phyloP scores from a whole-genome alignment of 2,113 vertebrate species.

The Todiramphus chloris region DNA sequence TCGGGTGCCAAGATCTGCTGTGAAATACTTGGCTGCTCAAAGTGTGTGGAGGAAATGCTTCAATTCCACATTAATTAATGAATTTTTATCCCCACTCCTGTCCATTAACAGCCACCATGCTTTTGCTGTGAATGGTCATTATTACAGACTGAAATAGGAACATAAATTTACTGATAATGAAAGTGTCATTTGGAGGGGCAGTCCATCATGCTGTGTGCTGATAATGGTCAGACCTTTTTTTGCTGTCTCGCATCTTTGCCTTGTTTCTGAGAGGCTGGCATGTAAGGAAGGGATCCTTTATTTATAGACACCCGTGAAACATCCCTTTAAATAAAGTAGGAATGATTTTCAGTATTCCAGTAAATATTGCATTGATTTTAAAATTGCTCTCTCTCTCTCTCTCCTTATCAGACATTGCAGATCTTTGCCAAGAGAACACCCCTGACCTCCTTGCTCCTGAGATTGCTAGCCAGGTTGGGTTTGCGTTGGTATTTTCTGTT shows the following conservation, averaged over 20 bases:
- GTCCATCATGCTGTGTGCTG: slow-evolving; percentile 82
- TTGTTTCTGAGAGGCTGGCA: slow-evolving; percentile 47
- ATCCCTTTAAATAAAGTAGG: slow-evolving; percentile 44
- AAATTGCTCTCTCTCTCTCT: slow-evolving; percentile 20
- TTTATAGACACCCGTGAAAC: slow-evolving; percentile 49
- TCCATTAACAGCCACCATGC: slow-evolving; percentile 85
- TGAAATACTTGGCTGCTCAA: slow-evolving; percentile 76
- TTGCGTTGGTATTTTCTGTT: not conserved
- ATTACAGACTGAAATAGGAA: slow-evolving; percentile 91
- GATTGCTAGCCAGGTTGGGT: not conserved
- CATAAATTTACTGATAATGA: slow-evolving; percentile 94
- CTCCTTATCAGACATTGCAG: slow-evolving; percentile 47
- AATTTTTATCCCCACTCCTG: slow-evolving; percentile 80
- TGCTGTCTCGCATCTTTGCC: slow-evolving; percentile 64
- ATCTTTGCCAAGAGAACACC: slow-evolving; percentile 22
- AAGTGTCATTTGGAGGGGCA: slow-evolving; percentile 89
- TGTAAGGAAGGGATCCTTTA: slow-evolving; percentile 41
- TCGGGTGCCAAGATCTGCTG: slow-evolving; percentile 72
- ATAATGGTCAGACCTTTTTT: slow-evolving; percentile 71
- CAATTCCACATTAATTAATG: slow-evolving; percentile 87
- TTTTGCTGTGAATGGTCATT: slow-evolving; percentile 86
- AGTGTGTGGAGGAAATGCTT: slow-evolving; percentile 73
- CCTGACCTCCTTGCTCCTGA: slow-evolving; percentile 23
- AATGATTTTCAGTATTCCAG: slow-evolving; percentile 5
- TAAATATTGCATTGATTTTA: slow-evolving; percentile 69